Evolutionary conservation across 2,888 invertebrate genomes (phyloP), one percentile per base, ranked within the genome.

Genomic region (Torymus tubicola): DNA sequence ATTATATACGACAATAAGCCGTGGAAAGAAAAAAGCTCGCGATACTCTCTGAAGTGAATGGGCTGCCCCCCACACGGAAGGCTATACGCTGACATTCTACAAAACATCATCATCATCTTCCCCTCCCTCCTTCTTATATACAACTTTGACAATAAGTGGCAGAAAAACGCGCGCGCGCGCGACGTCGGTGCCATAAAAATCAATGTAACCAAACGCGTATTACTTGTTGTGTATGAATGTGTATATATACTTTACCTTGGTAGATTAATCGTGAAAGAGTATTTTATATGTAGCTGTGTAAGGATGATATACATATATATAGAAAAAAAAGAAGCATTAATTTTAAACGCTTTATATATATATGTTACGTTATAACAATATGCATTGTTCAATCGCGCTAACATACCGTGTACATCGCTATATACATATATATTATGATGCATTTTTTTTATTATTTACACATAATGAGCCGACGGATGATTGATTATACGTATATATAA

Each of bases 191-290:
- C 78, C 78, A 79, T 79, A 81, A 8, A 42, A 42, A 42, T 42
- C 42, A 72, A 64, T 75, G 50, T 79, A 81, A 64, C 74, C 71
- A 78, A 75, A 78, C 78, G 72, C 57, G 71, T 67, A 71, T 42
- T 81, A 78, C 52, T 74, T 74, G 64, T 81, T 68, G 74, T 74
- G 78, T 76, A 78, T 81, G 81, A 78, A 81, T 81, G 78, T 71
- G 74, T 76, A 72, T 81, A 81, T 73, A 77, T 73, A 69, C 57
- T 75, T 65, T 73, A 81, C 42, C 18, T 52, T 74, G 67, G 69
- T 78, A 75, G 57, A 70, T 64, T 69, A 78, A 52, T 74, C 31
- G 31, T 74, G 64, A 78, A 77, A 77, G 58, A 81, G 78, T 78
- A 81, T 81, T 81, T 81, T 81, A 78, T 64, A 76, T 21, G 21